Evolutionary conservation across 2,113 vertebrate species (phyloP), one percentile per base, ranked within the genome.

Genomic region (Andinoacara biseriatus): DNA sequence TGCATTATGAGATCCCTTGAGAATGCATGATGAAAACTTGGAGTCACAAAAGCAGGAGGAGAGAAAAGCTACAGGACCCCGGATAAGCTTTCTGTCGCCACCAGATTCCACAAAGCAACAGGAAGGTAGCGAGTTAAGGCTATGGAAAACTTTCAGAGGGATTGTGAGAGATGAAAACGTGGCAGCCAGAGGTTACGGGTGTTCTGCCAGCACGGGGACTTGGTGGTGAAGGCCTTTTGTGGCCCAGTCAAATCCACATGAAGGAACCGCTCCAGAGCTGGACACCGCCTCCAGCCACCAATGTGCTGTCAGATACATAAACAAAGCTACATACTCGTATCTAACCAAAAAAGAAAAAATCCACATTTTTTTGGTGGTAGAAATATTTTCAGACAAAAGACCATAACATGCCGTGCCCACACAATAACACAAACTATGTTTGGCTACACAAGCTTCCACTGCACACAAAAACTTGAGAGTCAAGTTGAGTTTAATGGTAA

Each of bases 111-210:
- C 26, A 82, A 83, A 81, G 61, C 13, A 5, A 22, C 24, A 69
- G 31, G 65, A 20, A 81, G 59, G 78, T 29, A 26, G 78, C 2
- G 2, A 81, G 46, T 63, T 59, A 78, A 82, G n/a, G 67, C 15
- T 3, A 10, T 8, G 67, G 82, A 83, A 90, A 88, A 83, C 86
- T 61, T 91, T 77, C 79, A 60, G 65, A 88, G 81, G 76, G 78
- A 84, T 74, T 90, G 78, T 82, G 82, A 76, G 60, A 86, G 49
- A 80, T 74, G 81, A 90, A 90, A 90, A 93, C 83, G 88, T 92
- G 90, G 92, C 91, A 84, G 24, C 80, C 89, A 84, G 89, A 90
- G 88, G 91, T 92, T 93, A 87, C 9, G 89, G 79, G 49, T 90
- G 72, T 72, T 74, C 86, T 92, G 89, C 89, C 91, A 93, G 78